Percentiles rank a stretch among this genome's conserved stretches.
phyloP scores from a whole-genome alignment of 2,888 invertebrate genomes.

The Thysanoteuthis rhombus region DNA sequence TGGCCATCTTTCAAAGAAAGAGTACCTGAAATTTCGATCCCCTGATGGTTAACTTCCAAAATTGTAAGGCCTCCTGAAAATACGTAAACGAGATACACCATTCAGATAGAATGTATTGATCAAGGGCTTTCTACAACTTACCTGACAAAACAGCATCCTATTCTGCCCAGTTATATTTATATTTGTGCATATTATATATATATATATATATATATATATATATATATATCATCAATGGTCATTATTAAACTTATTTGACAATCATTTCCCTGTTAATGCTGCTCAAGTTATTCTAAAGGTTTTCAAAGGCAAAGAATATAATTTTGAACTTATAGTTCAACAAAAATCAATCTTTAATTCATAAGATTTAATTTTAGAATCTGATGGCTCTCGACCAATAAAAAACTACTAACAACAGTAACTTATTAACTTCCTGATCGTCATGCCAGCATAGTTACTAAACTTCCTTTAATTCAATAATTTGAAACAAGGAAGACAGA shows the following conservation, averaged over 20 bases:
- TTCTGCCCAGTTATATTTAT: neutral
- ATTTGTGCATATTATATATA: neutral
- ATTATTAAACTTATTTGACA: neutral
- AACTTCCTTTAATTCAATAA: neutral
- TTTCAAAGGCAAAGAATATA: neutral
- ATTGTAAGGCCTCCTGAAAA: constrained; percentile 12
- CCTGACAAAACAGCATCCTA: constrained; percentile 12
- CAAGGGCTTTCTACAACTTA: constrained; percentile 12
- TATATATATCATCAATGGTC: neutral
- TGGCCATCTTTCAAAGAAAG: constrained; percentile 12
- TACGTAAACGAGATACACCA: constrained; percentile 12
- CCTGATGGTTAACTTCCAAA: neutral
- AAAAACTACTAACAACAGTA: neutral
- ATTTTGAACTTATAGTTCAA: neutral
- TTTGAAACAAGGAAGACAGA: too few species aligned
- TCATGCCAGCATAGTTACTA: neutral
- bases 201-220: too few species aligned
- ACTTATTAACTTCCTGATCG: neutral
- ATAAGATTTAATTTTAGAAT: neutral
- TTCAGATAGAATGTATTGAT: constrained; percentile 12
- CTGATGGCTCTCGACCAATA: neutral
- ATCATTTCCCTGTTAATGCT: neutral
- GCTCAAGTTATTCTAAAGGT: neutral
- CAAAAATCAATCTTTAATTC: neutral
- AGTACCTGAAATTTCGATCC: neutral